phyloP scores from a whole-genome alignment of 2,113 vertebrate genomes.

The Formicarius rufipectus region DNA sequence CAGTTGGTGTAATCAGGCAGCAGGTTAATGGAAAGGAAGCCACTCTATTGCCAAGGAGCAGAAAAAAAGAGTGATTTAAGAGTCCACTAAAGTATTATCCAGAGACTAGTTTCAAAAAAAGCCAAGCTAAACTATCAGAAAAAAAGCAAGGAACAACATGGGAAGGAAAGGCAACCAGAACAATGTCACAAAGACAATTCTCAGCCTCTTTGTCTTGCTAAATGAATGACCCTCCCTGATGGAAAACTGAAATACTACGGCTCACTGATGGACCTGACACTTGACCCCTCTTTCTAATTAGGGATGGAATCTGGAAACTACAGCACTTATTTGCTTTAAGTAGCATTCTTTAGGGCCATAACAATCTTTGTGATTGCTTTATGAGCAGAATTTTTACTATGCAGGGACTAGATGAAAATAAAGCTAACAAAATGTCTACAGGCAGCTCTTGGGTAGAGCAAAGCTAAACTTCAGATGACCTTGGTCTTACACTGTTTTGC shows the following conservation, averaged over 20 bases:
- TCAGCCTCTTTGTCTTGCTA: conserved; percentile 32
- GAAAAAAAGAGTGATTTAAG: conserved; percentile 9
- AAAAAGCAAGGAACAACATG: not conserved
- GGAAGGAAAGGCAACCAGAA: not conserved
- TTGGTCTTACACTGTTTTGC: conserved; percentile 29
- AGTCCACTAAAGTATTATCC: conserved; percentile 6
- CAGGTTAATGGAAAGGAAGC: conserved; percentile 49
- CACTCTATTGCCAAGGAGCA: conserved; percentile 29
- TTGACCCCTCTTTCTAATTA: conserved; percentile 60
- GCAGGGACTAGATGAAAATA: conserved; percentile 23
- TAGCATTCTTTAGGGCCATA: conserved; percentile 42
- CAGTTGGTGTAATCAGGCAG: conserved; percentile 34
- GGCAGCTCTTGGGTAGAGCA: not conserved
- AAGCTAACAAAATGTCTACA: conserved; percentile 4
- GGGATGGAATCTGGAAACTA: conserved; percentile 40
- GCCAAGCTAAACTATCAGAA: not conserved
- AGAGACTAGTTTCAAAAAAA: conserved; percentile 7
- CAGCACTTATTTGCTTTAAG: conserved; percentile 49
- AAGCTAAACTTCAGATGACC: conserved; percentile 56
- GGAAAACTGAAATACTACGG: conserved; percentile 45
- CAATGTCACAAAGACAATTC: not conserved
- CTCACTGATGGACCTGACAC: conserved; percentile 42
- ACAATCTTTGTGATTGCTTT: conserved; percentile 45
- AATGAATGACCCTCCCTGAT: conserved; percentile 25
- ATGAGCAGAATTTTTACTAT: conserved; percentile 21